Conservation (phyloP, 2,888 invertebrate species). For the Sinhomidia bicolor region DNA sequence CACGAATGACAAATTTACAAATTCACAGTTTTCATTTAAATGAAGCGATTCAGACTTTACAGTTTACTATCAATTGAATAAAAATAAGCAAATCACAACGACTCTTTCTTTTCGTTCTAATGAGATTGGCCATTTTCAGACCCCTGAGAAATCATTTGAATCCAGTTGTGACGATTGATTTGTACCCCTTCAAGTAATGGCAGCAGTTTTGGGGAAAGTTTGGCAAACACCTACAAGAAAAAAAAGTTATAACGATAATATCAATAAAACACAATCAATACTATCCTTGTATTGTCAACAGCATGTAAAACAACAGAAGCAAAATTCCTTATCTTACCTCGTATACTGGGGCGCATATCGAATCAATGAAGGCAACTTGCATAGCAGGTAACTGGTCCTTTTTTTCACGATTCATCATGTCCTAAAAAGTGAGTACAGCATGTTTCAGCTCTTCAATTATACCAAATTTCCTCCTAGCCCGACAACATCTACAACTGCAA, state of each 20-base stretch:
- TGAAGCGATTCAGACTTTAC: constrained; percentile 74
- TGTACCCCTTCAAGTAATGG: constrained; percentile 92
- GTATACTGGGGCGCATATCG: constrained; percentile 96
- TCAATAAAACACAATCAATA: constrained; percentile 19
- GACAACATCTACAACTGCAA: too few species aligned
- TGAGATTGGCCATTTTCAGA: constrained; percentile 78
- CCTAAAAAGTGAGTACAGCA: constrained; percentile 83
- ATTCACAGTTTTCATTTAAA: constrained; percentile 65
- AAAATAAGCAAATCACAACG: constrained; percentile 75
- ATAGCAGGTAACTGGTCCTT: constrained; percentile 96
- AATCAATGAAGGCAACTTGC: constrained; percentile 98
- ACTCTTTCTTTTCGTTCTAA: constrained; percentile 59
- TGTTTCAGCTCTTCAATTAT: constrained; percentile 36
- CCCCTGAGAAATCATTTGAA: constrained; percentile 85
- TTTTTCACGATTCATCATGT: constrained; percentile 97
- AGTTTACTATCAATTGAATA: constrained; percentile 74
- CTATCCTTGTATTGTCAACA: not conserved
- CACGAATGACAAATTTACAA: constrained; percentile 68
- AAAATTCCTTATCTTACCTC: constrained; percentile 85
- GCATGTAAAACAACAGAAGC: not conserved
- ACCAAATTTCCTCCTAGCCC: too few species aligned
- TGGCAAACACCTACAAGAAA: constrained; percentile 92
- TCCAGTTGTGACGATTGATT: constrained; percentile 92
- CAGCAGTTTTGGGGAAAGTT: constrained; percentile 89
- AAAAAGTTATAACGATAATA: too few species aligned